Evolutionary conservation across 2,113 vertebrate species (phyloP), one percentile per base, ranked within the genome.

Genomic region (Oncorhynchus clarkii): DNA sequence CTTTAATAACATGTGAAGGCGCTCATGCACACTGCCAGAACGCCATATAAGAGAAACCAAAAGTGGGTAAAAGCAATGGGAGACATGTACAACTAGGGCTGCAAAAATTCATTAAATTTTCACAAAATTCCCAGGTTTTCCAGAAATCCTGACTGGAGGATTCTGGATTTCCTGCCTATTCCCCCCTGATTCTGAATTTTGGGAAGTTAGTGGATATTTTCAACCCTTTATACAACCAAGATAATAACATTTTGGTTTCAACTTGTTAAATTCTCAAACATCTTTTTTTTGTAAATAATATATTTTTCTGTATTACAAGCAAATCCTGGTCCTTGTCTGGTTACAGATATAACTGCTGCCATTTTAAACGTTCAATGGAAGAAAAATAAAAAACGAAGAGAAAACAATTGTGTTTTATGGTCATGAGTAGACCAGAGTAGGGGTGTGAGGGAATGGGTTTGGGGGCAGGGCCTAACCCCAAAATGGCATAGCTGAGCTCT

Each of bases 401-500:
- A 71, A 67, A 48, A 70, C 20, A 20, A 22, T 22, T 49, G 20
- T 48, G 82, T 82, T 71, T 84, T 82, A 20, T 87, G 81, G 88
- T 87, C 71, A 83, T 72, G 66, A 84, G 84, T 72, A 69, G 82
- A 89, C 82, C 78, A 80, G 78, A 86, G 76, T 59, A 49, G 73
- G 78, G 71, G 49, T 71, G 72, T 62, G 69, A 78, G 74, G 57
- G 76, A 76, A 78, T 16, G 16, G 51, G 51, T 54, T 54, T 54
- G 75, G 39, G 71, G 39, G 81, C 73, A 87, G 85, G 84, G 91
- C 93, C 91, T 94, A 93, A 92, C 96, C 93, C 85, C 74, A 83
- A 93, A 94, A 94, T 97, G 94, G 94, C 94, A 95, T 95, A 95
- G 95, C 95, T 94, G 94, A 96, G 95, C 95, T 96, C 95, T 96